Evolutionary conservation across 2,797 vertebrate species (phyloP).

Genomic region (Meda fulgida): DNA sequence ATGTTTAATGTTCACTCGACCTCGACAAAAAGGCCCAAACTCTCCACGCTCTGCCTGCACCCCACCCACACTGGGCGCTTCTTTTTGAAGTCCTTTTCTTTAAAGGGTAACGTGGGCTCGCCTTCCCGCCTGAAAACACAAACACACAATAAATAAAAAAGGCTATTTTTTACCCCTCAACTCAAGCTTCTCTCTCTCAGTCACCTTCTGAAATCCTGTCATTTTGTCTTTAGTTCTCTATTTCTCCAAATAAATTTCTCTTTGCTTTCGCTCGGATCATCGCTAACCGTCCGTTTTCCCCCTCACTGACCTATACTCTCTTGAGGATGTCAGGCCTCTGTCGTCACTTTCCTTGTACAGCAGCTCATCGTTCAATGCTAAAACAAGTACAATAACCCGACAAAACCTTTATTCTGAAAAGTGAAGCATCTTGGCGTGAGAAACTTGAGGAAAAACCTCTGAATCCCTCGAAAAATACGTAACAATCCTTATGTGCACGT

Average conservation of each 20-base stretch:
- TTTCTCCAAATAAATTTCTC: background rate
- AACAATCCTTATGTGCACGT: conserved; percentile 41
- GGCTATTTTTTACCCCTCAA: background rate
- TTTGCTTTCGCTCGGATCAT: background rate
- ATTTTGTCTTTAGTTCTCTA: background rate
- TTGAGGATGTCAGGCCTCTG: conserved; percentile 26
- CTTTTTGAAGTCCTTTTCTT: conserved; percentile 91
- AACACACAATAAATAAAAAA: conserved; percentile 22
- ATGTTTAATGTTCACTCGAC: conserved; percentile 70
- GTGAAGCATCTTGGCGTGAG: conserved; percentile 41
- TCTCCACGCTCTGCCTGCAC: conserved; percentile 85
- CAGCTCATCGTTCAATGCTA: conserved; percentile 53
- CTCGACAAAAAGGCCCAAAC: conserved; percentile 86
- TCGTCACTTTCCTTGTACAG: conserved; percentile 27
- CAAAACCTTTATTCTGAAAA: conserved; percentile 46
- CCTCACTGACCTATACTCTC: conserved; percentile 37
- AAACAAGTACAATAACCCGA: conserved; percentile 48
- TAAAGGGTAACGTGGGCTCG: conserved; percentile 88
- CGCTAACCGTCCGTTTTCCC: background rate
- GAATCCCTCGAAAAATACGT: conserved; percentile 5
- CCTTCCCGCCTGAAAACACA: conserved; percentile 75
- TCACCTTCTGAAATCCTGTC: background rate
- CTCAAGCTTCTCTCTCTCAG: background rate
- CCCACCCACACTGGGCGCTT: conserved; percentile 86
- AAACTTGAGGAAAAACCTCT: conserved; percentile 6